Evolutionary conservation across 2,888 invertebrate species (phyloP).

Genomic region (Protophormia terraenovae): DNA sequence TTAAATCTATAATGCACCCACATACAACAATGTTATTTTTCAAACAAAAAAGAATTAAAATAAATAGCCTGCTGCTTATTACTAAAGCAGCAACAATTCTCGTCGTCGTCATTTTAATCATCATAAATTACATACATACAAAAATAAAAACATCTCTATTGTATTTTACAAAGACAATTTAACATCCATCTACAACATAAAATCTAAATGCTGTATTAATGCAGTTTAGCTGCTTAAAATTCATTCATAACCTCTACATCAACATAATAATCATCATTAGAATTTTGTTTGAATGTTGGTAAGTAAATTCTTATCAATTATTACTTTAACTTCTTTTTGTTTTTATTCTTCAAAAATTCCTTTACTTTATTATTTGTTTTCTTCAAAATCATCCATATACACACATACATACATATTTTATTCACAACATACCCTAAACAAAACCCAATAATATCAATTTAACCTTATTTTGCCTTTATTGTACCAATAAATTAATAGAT

Average conservation of each 20-base stretch:
- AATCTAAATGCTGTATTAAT: conserved; percentile 30
- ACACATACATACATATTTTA: background rate
- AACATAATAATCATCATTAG: background rate
- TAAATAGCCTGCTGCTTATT: background rate
- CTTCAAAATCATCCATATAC: no score
- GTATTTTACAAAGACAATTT: background rate
- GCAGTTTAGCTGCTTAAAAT: conserved; percentile 22
- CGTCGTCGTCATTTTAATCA: background rate
- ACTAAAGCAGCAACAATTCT: background rate
- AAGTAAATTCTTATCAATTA: background rate
- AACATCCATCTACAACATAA: background rate
- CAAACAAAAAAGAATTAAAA: no score
- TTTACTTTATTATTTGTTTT: background rate
- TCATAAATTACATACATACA: background rate
- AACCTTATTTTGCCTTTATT: conserved; percentile 25
- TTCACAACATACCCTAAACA: background rate
- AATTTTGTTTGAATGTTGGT: conserved; percentile 24
- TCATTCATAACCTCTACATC: background rate
- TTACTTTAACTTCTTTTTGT: background rate
- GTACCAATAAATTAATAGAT: background rate
- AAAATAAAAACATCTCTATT: background rate
- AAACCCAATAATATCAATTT: background rate
- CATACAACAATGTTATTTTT: background rate
- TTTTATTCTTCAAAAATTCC: conserved; percentile 1
- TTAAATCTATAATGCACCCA: background rate